Percentiles rank a stretch among this genome's conserved stretches.
Evolutionary conservation across 2,113 vertebrate species (phyloP).

Genomic region (Setophaga kirtlandii): DNA sequence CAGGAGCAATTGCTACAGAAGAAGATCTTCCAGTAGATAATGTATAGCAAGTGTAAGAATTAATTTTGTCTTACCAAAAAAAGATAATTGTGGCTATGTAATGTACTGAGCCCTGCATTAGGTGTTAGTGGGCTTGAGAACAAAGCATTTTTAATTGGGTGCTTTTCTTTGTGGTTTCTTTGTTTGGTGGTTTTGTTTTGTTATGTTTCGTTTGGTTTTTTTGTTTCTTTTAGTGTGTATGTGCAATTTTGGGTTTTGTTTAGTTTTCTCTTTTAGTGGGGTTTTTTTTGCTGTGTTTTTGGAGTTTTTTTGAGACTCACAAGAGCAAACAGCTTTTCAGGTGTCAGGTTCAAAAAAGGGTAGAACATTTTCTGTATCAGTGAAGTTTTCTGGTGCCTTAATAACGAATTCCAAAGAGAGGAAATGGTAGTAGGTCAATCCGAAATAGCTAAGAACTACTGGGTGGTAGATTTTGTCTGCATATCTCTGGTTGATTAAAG

Average conservation of each 20-base stretch:
- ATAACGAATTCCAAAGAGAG: background rate
- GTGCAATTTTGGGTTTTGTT: background rate
- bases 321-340: fast-evolving
- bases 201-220: background rate
- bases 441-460: background rate
- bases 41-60: background rate
- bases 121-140: background rate
- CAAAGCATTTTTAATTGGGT: background rate
- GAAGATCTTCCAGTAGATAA: background rate
- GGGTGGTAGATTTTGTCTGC: background rate
- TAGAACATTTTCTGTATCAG: fast-evolving
- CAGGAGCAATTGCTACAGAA: background rate
- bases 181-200: background rate
- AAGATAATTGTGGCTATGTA: background rate
- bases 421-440: background rate
- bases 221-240: background rate
- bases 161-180: background rate
- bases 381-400: background rate
- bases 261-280: background rate
- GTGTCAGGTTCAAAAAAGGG: background rate
- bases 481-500: background rate
- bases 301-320: background rate
- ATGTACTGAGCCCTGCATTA: background rate
- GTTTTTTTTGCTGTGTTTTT: background rate
- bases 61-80: background rate